Percentiles rank a stretch among this genome's conserved stretches.
Evolutionary conservation across 1,140 invertebrate genomes (phyloP).

Genomic region (Cherax quadricarinatus): DNA sequence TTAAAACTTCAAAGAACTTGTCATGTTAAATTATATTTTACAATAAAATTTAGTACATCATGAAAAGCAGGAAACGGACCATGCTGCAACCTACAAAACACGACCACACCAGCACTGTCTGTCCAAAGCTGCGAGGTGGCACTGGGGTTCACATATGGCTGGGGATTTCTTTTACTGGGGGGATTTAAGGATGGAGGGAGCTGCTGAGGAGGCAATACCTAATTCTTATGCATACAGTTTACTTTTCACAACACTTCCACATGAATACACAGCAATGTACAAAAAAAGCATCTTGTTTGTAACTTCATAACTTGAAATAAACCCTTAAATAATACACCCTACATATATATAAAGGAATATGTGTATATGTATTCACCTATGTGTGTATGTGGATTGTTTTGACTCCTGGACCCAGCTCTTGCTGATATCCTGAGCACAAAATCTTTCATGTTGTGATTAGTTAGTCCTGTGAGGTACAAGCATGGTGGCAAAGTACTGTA

Average conservation of each 20-base stretch:
- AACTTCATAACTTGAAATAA: neutral
- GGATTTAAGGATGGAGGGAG: constrained; percentile 23
- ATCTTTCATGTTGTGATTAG: too few relatives aligned
- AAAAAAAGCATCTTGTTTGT: neutral
- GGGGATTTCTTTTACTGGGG: constrained; percentile 48
- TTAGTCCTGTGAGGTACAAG: too few relatives aligned
- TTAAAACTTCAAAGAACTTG: neutral
- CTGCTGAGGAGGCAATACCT: constrained; percentile 39
- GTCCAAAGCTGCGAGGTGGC: constrained; percentile 67
- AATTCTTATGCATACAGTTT: neutral
- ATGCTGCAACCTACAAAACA: constrained; percentile 43
- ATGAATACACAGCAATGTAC: neutral
- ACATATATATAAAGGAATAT: neutral
- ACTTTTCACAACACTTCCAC: neutral
- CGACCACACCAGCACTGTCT: constrained; percentile 60
- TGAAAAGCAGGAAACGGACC: neutral
- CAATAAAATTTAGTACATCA: neutral
- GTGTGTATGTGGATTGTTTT: neutral
- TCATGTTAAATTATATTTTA: neutral
- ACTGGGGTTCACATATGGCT: constrained; percentile 60
- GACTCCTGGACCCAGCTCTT: too few relatives aligned
- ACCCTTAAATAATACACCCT: neutral
- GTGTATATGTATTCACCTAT: neutral
- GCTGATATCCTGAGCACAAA: too few relatives aligned
- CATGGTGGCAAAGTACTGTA: too few relatives aligned